Conservation (phyloP, 2,888 invertebrate genomes). For the Andrena bicolor region DNA sequence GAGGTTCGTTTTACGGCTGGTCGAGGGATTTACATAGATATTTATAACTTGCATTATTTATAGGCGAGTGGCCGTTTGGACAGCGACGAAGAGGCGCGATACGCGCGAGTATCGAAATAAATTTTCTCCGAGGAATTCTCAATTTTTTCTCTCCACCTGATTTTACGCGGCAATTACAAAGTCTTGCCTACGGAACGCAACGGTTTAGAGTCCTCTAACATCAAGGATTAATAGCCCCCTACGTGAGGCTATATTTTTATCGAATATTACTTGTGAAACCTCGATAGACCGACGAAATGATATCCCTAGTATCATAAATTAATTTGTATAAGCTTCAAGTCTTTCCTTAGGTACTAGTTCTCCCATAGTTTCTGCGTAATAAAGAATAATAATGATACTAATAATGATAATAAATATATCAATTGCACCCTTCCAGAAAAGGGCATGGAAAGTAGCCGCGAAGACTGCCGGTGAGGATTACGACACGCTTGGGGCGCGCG, state of each 20-base stretch:
- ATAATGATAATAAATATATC: too few species aligned
- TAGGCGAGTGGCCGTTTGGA: constrained; percentile 7
- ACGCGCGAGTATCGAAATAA: background rate
- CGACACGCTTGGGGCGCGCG: background rate
- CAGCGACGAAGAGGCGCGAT: constrained; percentile 1
- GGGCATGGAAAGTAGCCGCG: background rate
- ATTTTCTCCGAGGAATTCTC: constrained; percentile 3
- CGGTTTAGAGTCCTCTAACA: background rate
- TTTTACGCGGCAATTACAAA: constrained; percentile 9
- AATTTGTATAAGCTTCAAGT: too few species aligned
- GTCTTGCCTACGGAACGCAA: background rate
- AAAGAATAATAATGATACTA: too few species aligned
- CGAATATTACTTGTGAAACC: background rate
- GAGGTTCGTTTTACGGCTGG: constrained; percentile 20
- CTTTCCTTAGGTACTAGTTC: too few species aligned
- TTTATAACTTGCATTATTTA: constrained; percentile 31
- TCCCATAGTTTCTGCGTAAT: too few species aligned
- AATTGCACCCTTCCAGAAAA: background rate
- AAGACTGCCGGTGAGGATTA: background rate
- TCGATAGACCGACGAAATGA: background rate
- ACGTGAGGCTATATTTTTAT: background rate
- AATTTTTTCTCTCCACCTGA: background rate
- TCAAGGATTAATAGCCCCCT: background rate
- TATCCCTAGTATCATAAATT: too few species aligned
- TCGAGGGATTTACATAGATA: constrained; percentile 21